Percentiles rank a stretch among this genome's conserved stretches.
Conservation (phyloP, 2,888 invertebrate species). For the Caenorhabditis imperialis region DNA sequence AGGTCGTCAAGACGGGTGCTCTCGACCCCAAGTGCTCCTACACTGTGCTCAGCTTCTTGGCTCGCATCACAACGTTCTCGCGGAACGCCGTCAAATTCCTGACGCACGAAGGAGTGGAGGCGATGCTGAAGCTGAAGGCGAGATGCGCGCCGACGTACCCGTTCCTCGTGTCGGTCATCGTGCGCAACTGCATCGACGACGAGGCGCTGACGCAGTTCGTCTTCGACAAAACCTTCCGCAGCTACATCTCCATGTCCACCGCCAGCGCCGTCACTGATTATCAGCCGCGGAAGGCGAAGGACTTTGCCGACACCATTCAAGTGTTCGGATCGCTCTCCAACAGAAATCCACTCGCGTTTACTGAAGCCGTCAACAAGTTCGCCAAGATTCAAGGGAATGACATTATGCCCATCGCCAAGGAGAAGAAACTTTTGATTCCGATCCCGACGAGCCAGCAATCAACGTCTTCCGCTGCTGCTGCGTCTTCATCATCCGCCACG, state of each 20-base stretch:
- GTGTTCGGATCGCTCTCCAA: conserved; percentile 44
- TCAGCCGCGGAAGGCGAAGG: conserved; percentile 32
- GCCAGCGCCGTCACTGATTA: conserved; percentile 14
- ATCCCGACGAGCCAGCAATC: background rate
- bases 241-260: conserved; percentile 8
- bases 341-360: conserved; percentile 42
- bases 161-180: conserved; percentile 61
- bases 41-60: conserved; percentile 66
- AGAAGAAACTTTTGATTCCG: conserved; percentile 10
- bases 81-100: conserved; percentile 63
- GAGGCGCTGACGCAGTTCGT: conserved; percentile 38
- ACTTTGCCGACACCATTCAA: conserved; percentile 53
- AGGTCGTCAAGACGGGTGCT: conserved; percentile 23
- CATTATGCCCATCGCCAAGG: conserved; percentile 14
- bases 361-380: conserved; percentile 21
- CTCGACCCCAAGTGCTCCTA: conserved; percentile 57
- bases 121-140: conserved; percentile 54
- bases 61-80: conserved; percentile 60
- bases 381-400: conserved; percentile 17
- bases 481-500: conserved; percentile 1
- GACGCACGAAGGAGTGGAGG: conserved; percentile 50
- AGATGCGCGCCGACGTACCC: conserved; percentile 46
- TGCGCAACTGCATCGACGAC: conserved; percentile 71
- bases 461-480: conserved; percentile 8
- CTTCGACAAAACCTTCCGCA: conserved; percentile 56